phyloP scores from a whole-genome alignment of 2,113 vertebrate genomes.

The Oryzias javanicus region DNA sequence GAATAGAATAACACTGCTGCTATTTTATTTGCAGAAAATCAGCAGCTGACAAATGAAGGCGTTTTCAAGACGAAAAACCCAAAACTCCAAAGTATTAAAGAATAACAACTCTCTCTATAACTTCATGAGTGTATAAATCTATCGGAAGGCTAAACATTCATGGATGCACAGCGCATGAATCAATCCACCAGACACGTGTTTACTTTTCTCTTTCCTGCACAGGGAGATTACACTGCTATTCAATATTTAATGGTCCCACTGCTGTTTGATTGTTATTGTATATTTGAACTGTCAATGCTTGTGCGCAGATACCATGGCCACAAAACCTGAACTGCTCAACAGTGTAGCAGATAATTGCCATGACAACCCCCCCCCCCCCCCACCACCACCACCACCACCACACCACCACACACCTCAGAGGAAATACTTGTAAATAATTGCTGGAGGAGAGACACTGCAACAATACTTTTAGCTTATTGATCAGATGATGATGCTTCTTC shows the following conservation, averaged over 20 bases:
- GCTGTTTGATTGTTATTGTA: slow-evolving; percentile 45
- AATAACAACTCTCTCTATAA: background rate
- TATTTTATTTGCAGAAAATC: too few species aligned
- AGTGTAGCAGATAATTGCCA: slow-evolving; percentile 65
- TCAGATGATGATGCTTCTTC: slow-evolving; percentile 35
- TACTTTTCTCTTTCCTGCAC: slow-evolving; percentile 46
- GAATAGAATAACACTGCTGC: too few species aligned
- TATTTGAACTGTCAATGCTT: slow-evolving; percentile 49
- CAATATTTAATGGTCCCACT: slow-evolving; percentile 29
- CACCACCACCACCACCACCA: too few species aligned
- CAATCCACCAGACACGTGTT: background rate
- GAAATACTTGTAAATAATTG: slow-evolving; percentile 5
- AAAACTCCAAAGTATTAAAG: background rate
- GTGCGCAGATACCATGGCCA: slow-evolving; percentile 43
- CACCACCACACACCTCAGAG: too few species aligned
- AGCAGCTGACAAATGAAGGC: too few species aligned
- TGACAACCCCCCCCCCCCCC: slow-evolving; percentile 60
- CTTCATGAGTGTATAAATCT: slow-evolving; percentile 12
- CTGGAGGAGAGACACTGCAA: slow-evolving; percentile 16
- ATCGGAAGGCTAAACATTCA: slow-evolving; percentile 29
- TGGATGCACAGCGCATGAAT: slow-evolving; percentile 18
- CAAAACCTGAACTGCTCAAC: slow-evolving; percentile 43
- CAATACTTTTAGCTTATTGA: slow-evolving; percentile 20
- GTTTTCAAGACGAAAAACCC: too few species aligned
- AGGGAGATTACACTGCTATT: slow-evolving; percentile 34